phyloP scores from a whole-genome alignment of 2,888 invertebrate species.

The Latrodectus hesperus region DNA sequence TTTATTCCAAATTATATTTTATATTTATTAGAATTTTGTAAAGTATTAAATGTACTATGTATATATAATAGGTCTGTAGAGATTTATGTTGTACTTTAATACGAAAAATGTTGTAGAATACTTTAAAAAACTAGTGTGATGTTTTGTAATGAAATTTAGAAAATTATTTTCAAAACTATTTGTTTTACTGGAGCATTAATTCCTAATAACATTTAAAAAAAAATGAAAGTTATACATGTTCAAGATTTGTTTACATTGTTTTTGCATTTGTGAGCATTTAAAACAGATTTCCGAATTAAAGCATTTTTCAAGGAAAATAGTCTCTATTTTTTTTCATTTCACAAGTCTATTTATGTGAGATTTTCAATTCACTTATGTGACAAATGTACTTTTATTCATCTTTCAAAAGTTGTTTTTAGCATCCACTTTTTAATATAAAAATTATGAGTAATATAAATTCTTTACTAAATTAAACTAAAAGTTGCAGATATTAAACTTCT shows the following conservation, averaged over 20 bases:
- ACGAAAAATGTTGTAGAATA: constrained; percentile 16
- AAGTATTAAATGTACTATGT: neutral
- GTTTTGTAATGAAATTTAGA: constrained; percentile 34
- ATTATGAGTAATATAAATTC: no score
- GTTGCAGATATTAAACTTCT: no score
- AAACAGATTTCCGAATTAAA: constrained; percentile 59
- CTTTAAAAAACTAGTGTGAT: constrained; percentile 25
- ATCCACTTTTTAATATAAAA: no score
- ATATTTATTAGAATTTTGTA: neutral
- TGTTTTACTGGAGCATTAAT: constrained; percentile 35
- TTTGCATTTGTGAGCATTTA: constrained; percentile 27
- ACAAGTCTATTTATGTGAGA: no score
- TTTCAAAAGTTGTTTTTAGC: no score
- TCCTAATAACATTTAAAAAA: constrained; percentile 6
- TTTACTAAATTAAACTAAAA: no score
- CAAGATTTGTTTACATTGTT: neutral
- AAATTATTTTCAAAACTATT: constrained; percentile 25
- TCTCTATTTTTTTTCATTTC: no score
- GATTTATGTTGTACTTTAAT: constrained; percentile 42
- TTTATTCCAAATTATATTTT: neutral
- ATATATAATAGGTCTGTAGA: constrained; percentile 23
- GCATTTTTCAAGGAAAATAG: neutral
- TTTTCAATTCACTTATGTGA: no score
- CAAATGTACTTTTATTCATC: no score
- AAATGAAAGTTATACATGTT: constrained; percentile 33